A percentile compares a stretch with the other conserved stretches of the same genome.
Evolutionary conservation across 2,888 invertebrate species (phyloP).

Genomic region (Callyntrura guangdongensis): DNA sequence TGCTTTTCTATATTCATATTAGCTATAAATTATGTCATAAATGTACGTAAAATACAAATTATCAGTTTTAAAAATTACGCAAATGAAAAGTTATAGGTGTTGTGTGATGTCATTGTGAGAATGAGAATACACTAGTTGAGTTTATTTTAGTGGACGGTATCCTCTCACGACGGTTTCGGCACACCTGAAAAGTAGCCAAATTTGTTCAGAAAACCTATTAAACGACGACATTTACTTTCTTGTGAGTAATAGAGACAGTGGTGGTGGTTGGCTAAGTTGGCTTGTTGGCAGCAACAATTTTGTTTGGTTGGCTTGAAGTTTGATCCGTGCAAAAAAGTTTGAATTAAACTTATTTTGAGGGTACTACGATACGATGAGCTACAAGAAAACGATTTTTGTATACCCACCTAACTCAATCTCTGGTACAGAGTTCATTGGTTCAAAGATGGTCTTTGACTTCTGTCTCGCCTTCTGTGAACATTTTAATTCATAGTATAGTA

Average conservation of each 20-base stretch:
- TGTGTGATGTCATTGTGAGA: too few relatives aligned
- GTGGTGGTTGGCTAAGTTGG: not conserved
- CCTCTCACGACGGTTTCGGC: too few relatives aligned
- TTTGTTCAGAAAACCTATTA: not conserved
- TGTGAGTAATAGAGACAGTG: not conserved
- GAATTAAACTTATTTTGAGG: not conserved
- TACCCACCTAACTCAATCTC: not conserved
- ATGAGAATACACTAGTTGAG: not conserved
- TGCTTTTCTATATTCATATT: not conserved
- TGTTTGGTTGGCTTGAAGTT: not conserved
- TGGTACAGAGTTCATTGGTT: constrained; percentile 43
- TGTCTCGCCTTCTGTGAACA: not conserved
- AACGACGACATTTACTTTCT: too few relatives aligned
- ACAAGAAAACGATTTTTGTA: not conserved
- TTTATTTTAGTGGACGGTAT: not conserved
- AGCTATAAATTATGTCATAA: not conserved
- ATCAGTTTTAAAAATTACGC: not conserved
- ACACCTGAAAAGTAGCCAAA: not conserved
- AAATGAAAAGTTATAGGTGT: not conserved
- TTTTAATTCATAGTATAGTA: not conserved
- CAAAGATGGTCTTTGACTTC: constrained; percentile 54
- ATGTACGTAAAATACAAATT: too few relatives aligned
- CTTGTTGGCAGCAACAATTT: not conserved
- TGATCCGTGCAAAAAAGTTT: not conserved
- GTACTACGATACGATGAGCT: not conserved